phyloP scores from a whole-genome alignment of 1,140 invertebrate species.

The Scaptodrosophila lebanonensis region DNA sequence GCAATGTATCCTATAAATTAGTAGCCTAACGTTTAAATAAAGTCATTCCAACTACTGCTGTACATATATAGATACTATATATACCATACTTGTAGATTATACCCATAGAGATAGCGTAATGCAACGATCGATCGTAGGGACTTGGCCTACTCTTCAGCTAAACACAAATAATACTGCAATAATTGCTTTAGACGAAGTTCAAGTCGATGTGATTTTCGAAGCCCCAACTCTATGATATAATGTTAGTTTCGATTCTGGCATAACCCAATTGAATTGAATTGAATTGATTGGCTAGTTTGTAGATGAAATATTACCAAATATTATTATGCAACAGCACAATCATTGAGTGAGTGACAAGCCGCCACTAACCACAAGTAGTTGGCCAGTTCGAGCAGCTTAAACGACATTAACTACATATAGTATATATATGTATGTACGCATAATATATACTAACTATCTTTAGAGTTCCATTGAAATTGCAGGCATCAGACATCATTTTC shows the following conservation, averaged over 20 bases:
- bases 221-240: constrained; percentile 3
- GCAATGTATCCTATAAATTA: constrained; percentile 74
- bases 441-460: constrained; percentile 3
- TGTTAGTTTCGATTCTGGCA: background rate
- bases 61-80: constrained; percentile 39
- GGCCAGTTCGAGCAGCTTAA: constrained; percentile 37
- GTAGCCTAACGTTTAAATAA: constrained; percentile 63
- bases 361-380: constrained; percentile 7
- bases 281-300: too few species aligned
- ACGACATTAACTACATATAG: constrained; percentile 29
- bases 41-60: constrained; percentile 17
- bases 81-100: constrained; percentile 35
- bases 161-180: constrained; percentile 11
- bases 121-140: too few species aligned
- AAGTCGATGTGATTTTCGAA: constrained; percentile 61
- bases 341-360: constrained; percentile 59
- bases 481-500: background rate
- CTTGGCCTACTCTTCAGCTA: constrained; percentile 33
- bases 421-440: constrained; percentile 7
- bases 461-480: background rate
- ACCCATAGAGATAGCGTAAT: too few species aligned
- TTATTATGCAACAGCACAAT: constrained; percentile 64
- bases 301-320: constrained; percentile 36
- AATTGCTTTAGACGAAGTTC: constrained; percentile 54
- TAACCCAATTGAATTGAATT: constrained; percentile 11